Percentiles rank a stretch among this genome's conserved stretches.
phyloP scores from a whole-genome alignment of 2,113 vertebrate genomes.

The Clupea harengus region DNA sequence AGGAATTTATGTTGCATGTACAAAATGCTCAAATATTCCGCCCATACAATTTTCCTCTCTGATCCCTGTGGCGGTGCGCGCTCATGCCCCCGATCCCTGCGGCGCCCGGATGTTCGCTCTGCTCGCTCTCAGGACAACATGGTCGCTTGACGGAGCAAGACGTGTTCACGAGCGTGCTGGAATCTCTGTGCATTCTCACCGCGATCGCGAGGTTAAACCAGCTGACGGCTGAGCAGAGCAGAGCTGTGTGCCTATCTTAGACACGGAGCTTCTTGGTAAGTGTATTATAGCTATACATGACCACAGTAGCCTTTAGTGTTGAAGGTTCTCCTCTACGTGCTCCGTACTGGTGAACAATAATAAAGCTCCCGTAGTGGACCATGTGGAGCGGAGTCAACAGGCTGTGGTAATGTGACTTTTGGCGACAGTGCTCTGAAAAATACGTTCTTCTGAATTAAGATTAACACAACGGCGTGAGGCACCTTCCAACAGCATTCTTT shows the following conservation, averaged over 20 bases:
- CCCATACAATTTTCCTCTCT: background rate
- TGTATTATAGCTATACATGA: background rate
- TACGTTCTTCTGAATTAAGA: background rate
- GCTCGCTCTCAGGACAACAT: background rate
- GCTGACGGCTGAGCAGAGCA: background rate
- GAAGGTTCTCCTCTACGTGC: background rate
- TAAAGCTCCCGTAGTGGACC: background rate
- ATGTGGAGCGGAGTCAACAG: conserved; percentile 14
- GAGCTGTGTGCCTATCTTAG: background rate
- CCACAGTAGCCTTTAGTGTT: background rate
- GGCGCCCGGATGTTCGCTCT: conserved; percentile 8
- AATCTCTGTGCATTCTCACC: conserved; percentile 13
- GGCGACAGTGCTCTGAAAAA: background rate
- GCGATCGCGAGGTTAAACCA: conserved; percentile 7
- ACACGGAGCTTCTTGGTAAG: background rate
- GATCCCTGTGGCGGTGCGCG: background rate
- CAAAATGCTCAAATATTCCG: background rate
- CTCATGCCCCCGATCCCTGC: conserved; percentile 12
- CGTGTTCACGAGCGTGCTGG: conserved; percentile 19
- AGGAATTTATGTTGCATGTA: background rate
- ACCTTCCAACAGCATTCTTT: background rate
- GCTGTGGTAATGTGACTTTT: conserved; percentile 10
- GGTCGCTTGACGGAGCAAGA: conserved; percentile 12
- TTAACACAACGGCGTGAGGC: background rate
- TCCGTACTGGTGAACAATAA: background rate